Evolutionary conservation across 1,140 invertebrate genomes (phyloP).

Genomic region (Diabrotica undecimpunctata): DNA sequence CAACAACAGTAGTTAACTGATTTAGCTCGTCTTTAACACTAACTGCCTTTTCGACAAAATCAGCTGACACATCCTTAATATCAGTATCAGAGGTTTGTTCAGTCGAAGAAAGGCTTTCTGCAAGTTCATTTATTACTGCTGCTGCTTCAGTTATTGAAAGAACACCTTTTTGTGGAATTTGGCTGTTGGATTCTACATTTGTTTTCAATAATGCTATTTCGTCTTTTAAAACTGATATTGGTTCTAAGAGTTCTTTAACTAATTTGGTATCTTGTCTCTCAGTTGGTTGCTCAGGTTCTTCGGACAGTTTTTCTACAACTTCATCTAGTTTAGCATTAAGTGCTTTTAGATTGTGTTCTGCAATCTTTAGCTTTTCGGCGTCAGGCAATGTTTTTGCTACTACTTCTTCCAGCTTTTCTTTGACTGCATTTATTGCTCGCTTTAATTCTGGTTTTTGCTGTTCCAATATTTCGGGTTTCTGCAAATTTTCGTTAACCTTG

Average conservation of each 20-base stretch:
- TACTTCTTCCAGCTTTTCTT: constrained; percentile 18
- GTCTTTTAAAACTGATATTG: background rate
- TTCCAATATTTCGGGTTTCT: constrained; percentile 22
- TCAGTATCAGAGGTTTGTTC: background rate
- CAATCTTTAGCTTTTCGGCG: background rate
- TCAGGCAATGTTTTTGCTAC: background rate
- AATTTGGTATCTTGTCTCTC: background rate
- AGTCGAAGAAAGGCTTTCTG: background rate
- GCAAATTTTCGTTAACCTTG: constrained; percentile 10
- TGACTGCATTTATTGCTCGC: background rate
- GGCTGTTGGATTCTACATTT: background rate
- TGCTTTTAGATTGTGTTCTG: background rate
- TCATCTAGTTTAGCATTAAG: background rate
- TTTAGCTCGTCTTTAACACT: constrained; percentile 4
- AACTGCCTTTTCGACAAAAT: background rate
- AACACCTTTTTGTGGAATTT: background rate
- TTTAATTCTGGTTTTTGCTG: constrained; percentile 15
- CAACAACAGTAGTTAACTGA: constrained; percentile 21
- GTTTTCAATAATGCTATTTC: constrained; percentile 4
- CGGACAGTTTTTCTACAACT: background rate
- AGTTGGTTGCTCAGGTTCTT: constrained; percentile 1
- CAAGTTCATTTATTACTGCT: constrained; percentile 6
- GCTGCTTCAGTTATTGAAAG: constrained; percentile 15
- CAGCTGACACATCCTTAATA: background rate
- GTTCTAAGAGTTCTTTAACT: background rate